Percentiles rank a stretch among this genome's conserved stretches.
Evolutionary conservation across 1,140 invertebrate species (phyloP).

Genomic region (Euborellia annulipes): DNA sequence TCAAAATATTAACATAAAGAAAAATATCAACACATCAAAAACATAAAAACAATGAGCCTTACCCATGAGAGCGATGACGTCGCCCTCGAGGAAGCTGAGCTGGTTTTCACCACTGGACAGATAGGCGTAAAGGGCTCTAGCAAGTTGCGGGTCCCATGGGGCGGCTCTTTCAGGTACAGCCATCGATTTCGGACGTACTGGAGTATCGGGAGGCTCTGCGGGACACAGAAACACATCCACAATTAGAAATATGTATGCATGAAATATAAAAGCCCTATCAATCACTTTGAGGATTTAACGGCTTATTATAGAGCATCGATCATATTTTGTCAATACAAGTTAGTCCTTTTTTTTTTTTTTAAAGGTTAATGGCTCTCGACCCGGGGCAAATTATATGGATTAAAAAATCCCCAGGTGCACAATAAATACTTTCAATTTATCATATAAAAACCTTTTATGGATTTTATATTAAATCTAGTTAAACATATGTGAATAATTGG

Average conservation of each 20-base stretch:
- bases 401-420: too few species aligned
- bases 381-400: too few species aligned
- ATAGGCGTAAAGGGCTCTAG: conserved; percentile 75
- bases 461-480: too few species aligned
- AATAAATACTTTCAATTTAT: too few species aligned
- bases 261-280: not conserved
- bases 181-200: conserved; percentile 51
- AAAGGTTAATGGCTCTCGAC: too few species aligned
- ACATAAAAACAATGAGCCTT: conserved; percentile 16
- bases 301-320: too few species aligned
- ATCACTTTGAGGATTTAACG: not conserved
- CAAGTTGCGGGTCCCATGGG: conserved; percentile 39
- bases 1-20: too few species aligned
- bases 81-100: conserved; percentile 79
- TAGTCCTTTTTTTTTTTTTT: too few species aligned
- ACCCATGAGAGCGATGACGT: conserved; percentile 73
- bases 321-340: too few species aligned
- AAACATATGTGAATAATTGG: too few species aligned
- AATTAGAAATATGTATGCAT: not conserved
- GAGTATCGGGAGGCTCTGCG: conserved; percentile 35
- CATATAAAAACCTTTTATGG: too few species aligned
- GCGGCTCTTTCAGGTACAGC: conserved; percentile 37
- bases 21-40: not conserved
- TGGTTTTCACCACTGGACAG: conserved; percentile 82
- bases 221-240: not conserved